Conservation (phyloP, 2,797 vertebrate genomes). For the Sphenopsis melanotis region DNA sequence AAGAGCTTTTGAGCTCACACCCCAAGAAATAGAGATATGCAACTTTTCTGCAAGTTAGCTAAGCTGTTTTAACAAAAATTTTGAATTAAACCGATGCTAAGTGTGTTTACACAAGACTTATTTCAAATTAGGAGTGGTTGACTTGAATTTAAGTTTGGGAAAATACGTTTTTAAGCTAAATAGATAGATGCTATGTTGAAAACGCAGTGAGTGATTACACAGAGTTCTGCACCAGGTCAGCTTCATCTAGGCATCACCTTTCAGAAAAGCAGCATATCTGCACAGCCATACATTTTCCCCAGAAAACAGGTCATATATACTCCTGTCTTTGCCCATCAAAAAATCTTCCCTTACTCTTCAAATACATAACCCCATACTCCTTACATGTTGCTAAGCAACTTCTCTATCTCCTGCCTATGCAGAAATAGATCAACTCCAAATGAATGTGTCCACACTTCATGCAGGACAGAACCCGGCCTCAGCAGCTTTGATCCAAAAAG, state of each 20-base stretch:
- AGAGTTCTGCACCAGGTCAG: background rate
- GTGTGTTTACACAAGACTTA: background rate
- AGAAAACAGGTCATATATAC: background rate
- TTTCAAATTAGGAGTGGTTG: background rate
- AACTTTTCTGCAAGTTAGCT: background rate
- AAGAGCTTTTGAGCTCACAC: background rate
- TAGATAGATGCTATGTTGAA: background rate
- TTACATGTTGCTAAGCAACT: background rate
- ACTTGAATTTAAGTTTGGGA: background rate
- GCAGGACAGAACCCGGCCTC: background rate
- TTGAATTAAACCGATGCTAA: background rate
- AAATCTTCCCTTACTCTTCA: background rate
- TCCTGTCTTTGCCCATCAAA: background rate
- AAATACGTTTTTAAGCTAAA: background rate
- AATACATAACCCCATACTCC: background rate
- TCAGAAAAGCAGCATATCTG: background rate
- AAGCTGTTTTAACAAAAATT: background rate
- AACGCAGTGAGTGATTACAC: fast-evolving
- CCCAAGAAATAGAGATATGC: background rate
- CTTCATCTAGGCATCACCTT: background rate
- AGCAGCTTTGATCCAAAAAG: background rate
- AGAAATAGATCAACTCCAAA: background rate
- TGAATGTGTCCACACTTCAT: fast-evolving
- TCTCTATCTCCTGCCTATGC: background rate
- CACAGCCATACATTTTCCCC: background rate